Evolutionary conservation across 2,113 vertebrate genomes (phyloP), one percentile per base, ranked within the genome.

Genomic region (Syngnathus floridae): DNA sequence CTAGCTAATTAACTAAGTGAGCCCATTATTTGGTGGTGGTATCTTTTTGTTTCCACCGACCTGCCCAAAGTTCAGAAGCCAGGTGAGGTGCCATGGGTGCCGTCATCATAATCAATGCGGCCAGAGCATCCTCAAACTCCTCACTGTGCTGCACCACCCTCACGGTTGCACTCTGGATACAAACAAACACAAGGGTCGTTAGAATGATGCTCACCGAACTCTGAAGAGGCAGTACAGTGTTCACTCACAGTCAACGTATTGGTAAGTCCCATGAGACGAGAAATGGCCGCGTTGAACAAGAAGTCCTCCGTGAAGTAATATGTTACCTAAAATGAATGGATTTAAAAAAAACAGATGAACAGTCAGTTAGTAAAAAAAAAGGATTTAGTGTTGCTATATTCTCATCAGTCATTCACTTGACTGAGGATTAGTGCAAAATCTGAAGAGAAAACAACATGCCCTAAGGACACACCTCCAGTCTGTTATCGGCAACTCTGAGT

Each of bases 11-110:
- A 55, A 31, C 8, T 52, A 8, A 54, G 51, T 22, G 12, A 26
- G 4, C 4, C 22, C 1, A 26, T 54, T 10, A 52, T 54, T 26
- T 11, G 21, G 21, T 26, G 11, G 11, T 5, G 21, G 13, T 31
- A 14, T 31, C 11, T 16, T 61, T 71, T 10, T 62, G 11, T 38
- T 46, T 37, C 31, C 62, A 82, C 86, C 7, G 87, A 98, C 97
- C 97, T 95, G 93, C 91, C 97, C 96, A 99, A 72, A 99, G 92
- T 86, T 99, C 97, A 7, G 95, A 98, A 9, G 94, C 84, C 58
- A 99, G 76, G 76, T 95, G 93, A 0, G 96, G 96, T 54, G 93
- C 95, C 93, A 99, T 90, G 1, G 96, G 95, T 4, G 96, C 92
- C 0, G 91, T 74, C 95, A 99, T 95, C 78, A 95, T 68, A 64